phyloP scores from a whole-genome alignment of 1,140 invertebrate genomes.

The Alviniconcha marisindica region DNA sequence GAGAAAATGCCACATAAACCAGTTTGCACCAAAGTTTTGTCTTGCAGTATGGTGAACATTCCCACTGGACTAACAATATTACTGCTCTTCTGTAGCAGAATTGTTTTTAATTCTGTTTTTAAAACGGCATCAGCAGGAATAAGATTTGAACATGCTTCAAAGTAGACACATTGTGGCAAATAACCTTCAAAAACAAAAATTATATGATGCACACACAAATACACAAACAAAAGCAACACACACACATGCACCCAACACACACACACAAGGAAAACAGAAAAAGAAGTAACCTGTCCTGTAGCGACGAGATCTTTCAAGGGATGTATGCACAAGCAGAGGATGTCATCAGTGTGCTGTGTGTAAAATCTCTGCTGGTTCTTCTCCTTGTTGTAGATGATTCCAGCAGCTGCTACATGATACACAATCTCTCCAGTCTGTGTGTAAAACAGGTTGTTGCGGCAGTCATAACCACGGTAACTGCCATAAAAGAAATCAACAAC shows the following conservation, averaged over 20 bases:
- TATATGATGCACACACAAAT: background rate
- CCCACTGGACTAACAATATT: no score
- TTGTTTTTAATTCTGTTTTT: no score
- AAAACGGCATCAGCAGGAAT: no score
- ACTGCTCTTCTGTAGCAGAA: no score
- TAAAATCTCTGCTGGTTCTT: conserved; percentile 74
- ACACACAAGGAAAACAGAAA: no score
- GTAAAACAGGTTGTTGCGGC: conserved; percentile 76
- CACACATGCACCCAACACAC: no score
- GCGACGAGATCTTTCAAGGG: conserved; percentile 74
- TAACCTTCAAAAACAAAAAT: no score
- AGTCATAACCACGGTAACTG: conserved; percentile 77
- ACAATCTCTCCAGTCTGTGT: conserved; percentile 73
- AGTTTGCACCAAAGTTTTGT: no score
- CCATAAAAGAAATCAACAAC: background rate
- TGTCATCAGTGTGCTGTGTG: conserved; percentile 75
- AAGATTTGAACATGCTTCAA: no score
- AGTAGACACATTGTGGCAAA: no score
- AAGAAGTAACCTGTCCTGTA: conserved; percentile 72
- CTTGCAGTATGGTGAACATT: no score
- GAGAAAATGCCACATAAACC: no score
- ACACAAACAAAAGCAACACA: background rate
- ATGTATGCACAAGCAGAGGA: conserved; percentile 75
- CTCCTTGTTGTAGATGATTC: conserved; percentile 72
- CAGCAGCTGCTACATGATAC: conserved; percentile 76